Evolutionary conservation across 30 jellyfish, hydroid and myxozoan genomes (phyloP).

Genomic region (Sanderia malayensis): DNA sequence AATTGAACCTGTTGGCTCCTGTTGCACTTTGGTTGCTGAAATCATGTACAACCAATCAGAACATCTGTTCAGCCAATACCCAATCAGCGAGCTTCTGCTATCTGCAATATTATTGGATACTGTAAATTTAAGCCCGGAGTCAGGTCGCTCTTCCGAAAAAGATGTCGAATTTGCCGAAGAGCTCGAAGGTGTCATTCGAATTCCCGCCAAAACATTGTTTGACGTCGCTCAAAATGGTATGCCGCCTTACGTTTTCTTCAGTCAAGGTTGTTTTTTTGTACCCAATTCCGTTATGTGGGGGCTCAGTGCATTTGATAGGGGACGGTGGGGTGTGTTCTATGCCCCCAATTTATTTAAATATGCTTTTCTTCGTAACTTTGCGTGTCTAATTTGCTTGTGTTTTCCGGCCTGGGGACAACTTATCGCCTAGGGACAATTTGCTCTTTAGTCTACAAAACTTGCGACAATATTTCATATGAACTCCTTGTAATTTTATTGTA

Average conservation of each 20-base stretch:
- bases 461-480: background rate
- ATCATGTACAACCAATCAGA: slow-evolving; percentile 31
- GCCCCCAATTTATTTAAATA: no score
- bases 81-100: slow-evolving; percentile 63
- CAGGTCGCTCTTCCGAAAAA: slow-evolving; percentile 73
- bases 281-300: background rate
- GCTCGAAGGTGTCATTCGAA: slow-evolving; percentile 9
- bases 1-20: slow-evolving; percentile 82
- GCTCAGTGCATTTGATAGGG: background rate
- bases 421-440: no score
- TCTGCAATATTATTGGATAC: slow-evolving; percentile 81
- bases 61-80: slow-evolving; percentile 21
- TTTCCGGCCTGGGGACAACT: no score
- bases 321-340: background rate
- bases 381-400: no score
- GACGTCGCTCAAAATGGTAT: slow-evolving; percentile 55
- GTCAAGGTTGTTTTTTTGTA: background rate
- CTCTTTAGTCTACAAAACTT: no score
- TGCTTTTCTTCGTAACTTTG: no score
- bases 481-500: background rate
- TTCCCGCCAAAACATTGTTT: slow-evolving; percentile 44
- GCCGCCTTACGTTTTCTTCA: background rate
- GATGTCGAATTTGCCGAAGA: slow-evolving; percentile 73
- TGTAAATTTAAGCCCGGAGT: slow-evolving; percentile 49
- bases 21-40: slow-evolving; percentile 80